A percentile compares a stretch with the other conserved stretches of the same genome.
phyloP scores from a whole-genome alignment of 2,797 vertebrate species.

The Bucorvus abyssinicus region DNA sequence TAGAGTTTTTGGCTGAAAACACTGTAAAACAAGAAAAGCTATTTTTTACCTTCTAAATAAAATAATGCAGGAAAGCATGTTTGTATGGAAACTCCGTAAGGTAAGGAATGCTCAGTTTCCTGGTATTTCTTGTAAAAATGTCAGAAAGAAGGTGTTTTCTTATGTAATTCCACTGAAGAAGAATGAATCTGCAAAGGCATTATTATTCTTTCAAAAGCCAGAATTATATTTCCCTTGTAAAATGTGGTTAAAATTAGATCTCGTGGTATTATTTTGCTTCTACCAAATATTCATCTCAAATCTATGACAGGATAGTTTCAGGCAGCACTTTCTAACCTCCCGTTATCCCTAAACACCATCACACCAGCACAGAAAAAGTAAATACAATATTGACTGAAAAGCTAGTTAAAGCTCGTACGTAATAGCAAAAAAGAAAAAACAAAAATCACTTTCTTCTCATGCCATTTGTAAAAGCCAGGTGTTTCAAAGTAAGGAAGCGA shows the following conservation, averaged over 20 bases:
- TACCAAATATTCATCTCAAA: constrained; percentile 29
- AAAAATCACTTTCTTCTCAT: neutral
- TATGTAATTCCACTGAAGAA: constrained; percentile 17
- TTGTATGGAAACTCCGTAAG: constrained; percentile 33
- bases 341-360: neutral
- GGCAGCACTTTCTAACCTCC: neutral
- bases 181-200: constrained; percentile 21
- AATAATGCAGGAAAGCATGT: neutral
- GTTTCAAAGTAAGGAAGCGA: neutral
- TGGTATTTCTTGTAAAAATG: constrained; percentile 61
- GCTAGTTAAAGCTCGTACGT: neutral
- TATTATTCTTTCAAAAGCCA: neutral
- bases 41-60: constrained; percentile 19
- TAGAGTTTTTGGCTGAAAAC: neutral
- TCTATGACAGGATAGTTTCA: neutral
- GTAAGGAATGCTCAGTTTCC: constrained; percentile 19
- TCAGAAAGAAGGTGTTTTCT: constrained; percentile 50
- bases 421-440: neutral
- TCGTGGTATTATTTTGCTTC: constrained; percentile 32
- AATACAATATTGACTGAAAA: neutral
- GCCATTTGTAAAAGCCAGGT: neutral
- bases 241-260: constrained; percentile 39
- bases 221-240: constrained; percentile 30
- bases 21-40: neutral
- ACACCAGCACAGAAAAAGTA: neutral